Evolutionary conservation across 2,113 vertebrate species (phyloP).

Genomic region (Ivindomyrus marchei): DNA sequence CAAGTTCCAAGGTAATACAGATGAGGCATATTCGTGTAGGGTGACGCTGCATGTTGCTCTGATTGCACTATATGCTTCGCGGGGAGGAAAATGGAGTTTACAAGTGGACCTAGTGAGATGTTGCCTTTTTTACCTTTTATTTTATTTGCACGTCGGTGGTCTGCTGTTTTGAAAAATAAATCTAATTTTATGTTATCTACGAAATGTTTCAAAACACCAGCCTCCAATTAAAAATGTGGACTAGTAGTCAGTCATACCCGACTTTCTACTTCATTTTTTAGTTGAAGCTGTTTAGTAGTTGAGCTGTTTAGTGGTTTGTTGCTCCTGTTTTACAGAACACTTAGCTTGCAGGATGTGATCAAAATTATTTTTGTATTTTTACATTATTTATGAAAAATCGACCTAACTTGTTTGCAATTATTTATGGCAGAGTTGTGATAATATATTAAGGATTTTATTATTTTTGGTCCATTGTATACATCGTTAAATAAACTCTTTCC

Average conservation of each 20-base stretch:
- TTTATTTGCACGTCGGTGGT: neutral
- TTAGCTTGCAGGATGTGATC: neutral
- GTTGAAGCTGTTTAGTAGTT: neutral
- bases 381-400: conserved; percentile 20
- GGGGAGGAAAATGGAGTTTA: neutral
- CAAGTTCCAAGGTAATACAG: neutral
- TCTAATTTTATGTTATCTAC: neutral
- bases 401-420: neutral
- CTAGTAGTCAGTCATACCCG: neutral
- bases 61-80: neutral
- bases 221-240: neutral
- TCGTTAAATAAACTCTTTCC: conserved; percentile 4
- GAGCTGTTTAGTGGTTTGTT: neutral
- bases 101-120: neutral
- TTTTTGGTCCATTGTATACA: neutral
- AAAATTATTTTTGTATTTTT: conserved; percentile 12
- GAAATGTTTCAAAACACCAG: neutral
- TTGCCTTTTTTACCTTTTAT: neutral
- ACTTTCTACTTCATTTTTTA: neutral
- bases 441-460: conserved; percentile 13
- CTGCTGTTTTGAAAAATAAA: neutral
- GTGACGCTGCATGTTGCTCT: neutral
- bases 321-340: neutral
- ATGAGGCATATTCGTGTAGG: neutral
- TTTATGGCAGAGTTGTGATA: conserved; percentile 19